phyloP scores from a whole-genome alignment of 2,797 vertebrate species.

The Tapirus indicus region DNA sequence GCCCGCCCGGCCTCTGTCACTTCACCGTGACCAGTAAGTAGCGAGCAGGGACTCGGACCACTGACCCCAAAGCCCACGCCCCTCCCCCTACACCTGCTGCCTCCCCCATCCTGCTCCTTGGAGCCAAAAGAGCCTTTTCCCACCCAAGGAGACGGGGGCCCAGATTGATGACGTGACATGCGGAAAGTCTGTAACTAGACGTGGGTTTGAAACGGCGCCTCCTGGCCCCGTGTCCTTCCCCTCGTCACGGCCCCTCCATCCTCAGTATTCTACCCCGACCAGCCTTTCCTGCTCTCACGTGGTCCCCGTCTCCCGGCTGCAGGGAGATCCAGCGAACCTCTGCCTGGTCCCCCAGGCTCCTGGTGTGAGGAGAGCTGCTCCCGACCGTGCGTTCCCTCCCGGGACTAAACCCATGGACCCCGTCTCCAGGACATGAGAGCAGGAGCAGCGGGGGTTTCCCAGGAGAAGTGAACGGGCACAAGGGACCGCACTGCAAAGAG shows the following conservation, averaged over 20 bases:
- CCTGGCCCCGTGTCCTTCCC: background rate
- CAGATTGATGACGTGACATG: rapidly evolving
- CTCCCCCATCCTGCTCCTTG: background rate
- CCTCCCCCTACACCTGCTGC: background rate
- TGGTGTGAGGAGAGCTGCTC: too few species aligned
- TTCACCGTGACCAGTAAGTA: background rate
- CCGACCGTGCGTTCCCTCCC: background rate
- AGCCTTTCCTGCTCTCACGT: background rate
- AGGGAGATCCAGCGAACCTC: background rate
- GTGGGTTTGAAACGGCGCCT: background rate
- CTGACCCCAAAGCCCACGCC: background rate
- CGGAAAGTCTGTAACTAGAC: background rate
- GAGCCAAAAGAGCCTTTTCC: background rate
- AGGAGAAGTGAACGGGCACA: background rate
- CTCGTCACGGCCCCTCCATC: rapidly evolving
- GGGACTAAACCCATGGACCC: background rate
- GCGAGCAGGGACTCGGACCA: background rate
- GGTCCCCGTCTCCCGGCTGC: rapidly evolving
- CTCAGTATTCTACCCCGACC: background rate
- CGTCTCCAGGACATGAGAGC: background rate
- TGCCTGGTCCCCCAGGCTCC: too few species aligned
- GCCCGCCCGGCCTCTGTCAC: background rate
- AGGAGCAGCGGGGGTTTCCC: background rate
- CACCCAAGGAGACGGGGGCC: background rate
- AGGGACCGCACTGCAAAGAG: background rate